Evolutionary conservation across 2,888 invertebrate genomes (phyloP).

Genomic region (Spicauda simplicius): DNA sequence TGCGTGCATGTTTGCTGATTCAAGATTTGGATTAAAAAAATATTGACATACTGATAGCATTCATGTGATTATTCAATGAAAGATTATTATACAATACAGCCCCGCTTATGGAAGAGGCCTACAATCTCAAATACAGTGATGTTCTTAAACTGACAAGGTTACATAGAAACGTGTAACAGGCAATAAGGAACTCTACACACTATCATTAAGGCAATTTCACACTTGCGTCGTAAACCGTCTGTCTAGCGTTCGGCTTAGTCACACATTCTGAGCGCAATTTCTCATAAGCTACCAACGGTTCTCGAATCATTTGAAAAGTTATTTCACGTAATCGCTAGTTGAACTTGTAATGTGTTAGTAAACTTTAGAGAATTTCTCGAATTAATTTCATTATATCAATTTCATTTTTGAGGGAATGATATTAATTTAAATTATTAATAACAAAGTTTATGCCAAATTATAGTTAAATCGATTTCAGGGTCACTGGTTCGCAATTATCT

Average conservation of each 20-base stretch:
- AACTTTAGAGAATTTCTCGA: too few species aligned
- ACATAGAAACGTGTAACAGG: conserved; percentile 27
- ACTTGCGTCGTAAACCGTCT: conserved; percentile 36
- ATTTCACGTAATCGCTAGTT: background rate
- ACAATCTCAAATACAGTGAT: background rate
- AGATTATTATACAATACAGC: too few species aligned
- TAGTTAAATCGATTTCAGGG: too few species aligned
- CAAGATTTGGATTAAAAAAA: too few species aligned
- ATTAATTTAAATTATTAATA: background rate
- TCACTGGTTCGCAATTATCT: too few species aligned
- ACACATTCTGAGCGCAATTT: conserved; percentile 20
- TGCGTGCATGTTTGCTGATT: too few species aligned
- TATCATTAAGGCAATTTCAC: conserved; percentile 35
- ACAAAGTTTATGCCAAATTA: too few species aligned
- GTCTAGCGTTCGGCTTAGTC: conserved; percentile 30
- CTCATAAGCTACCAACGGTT: conserved; percentile 11
- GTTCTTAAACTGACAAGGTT: conserved; percentile 2
- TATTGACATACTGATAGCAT: too few species aligned
- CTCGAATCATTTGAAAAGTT: conserved; percentile 5
- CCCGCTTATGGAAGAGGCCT: background rate
- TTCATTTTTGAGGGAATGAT: too few species aligned
- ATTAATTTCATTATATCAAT: too few species aligned
- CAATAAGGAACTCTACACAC: conserved; percentile 29
- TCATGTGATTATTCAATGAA: too few species aligned
- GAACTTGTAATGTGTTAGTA: too few species aligned